Percentiles rank a stretch among this genome's conserved stretches.
Evolutionary conservation across 1,140 invertebrate species (phyloP).

Genomic region (Asobara japonica): DNA sequence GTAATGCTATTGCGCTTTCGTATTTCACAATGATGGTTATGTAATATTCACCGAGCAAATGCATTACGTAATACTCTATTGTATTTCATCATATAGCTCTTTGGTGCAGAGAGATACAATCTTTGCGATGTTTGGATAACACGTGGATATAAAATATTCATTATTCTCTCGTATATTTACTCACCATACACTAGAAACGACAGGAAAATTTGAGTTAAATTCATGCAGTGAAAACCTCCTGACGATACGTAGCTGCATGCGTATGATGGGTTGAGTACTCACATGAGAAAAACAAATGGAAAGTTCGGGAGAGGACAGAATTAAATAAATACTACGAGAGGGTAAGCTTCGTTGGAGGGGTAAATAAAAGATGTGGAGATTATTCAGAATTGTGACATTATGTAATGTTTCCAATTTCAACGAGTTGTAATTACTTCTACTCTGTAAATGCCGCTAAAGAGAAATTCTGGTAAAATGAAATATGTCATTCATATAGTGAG

Average conservation of each 20-base stretch:
- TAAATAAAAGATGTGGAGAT: neutral
- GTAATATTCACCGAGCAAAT: neutral
- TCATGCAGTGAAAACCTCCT: neutral
- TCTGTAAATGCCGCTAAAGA: no score
- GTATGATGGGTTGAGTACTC: neutral
- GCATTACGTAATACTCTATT: neutral
- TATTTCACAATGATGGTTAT: neutral
- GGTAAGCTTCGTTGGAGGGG: neutral
- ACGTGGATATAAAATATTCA: neutral
- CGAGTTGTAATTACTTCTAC: neutral
- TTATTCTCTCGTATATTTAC: conserved; percentile 28
- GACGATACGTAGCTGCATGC: neutral
- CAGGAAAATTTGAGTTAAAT: conserved; percentile 34
- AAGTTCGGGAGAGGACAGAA: neutral
- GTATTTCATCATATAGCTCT: neutral
- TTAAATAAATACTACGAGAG: neutral
- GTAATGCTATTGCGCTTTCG: neutral
- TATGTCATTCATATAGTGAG: neutral
- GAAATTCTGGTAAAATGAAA: no score
- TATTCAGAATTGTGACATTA: neutral
- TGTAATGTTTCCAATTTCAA: neutral
- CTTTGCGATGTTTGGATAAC: neutral
- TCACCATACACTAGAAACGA: conserved; percentile 28
- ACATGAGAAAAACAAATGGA: neutral
- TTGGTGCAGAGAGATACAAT: neutral